Conservation (phyloP, 2,888 invertebrate genomes). For the Scelioninae gen. 1 region DNA sequence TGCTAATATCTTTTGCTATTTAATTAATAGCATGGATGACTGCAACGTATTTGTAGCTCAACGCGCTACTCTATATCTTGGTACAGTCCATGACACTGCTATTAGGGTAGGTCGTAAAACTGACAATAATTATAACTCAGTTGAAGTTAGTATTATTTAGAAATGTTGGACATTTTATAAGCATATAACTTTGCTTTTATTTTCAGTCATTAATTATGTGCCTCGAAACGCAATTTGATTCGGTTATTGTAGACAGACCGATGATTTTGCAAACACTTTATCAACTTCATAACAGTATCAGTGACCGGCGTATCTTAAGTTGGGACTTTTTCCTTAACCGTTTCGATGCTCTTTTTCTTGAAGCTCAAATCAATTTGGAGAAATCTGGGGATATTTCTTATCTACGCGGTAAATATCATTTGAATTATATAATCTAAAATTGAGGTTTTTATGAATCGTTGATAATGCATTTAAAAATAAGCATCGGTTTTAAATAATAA, state of each 20-base stretch:
- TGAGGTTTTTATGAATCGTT: no score
- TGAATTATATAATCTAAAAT: no score
- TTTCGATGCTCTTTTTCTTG: conserved; percentile 97
- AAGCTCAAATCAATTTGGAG: conserved; percentile 96
- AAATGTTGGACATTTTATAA: no score
- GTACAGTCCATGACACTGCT: conserved; percentile 95
- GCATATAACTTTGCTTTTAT: conserved; percentile 43
- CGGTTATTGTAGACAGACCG: conserved; percentile 97
- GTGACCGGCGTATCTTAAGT: conserved; percentile 94
- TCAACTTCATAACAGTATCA: conserved; percentile 96
- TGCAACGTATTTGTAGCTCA: conserved; percentile 97
- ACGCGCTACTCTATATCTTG: conserved; percentile 94
- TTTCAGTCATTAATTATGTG: conserved; percentile 94
- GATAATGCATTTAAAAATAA: no score
- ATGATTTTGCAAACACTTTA: conserved; percentile 98
- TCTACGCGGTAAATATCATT: conserved; percentile 91
- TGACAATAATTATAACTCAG: neutral
- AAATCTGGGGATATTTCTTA: conserved; percentile 93
- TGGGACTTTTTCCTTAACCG: conserved; percentile 99
- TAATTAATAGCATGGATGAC: conserved; percentile 98
- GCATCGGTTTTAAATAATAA: no score
- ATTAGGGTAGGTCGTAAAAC: conserved; percentile 87
- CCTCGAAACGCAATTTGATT: conserved; percentile 98
- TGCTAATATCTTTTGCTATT: conserved; percentile 98
- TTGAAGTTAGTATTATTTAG: neutral